Conservation (phyloP, 1,140 invertebrate species). For the Arctopsyche grandis region DNA sequence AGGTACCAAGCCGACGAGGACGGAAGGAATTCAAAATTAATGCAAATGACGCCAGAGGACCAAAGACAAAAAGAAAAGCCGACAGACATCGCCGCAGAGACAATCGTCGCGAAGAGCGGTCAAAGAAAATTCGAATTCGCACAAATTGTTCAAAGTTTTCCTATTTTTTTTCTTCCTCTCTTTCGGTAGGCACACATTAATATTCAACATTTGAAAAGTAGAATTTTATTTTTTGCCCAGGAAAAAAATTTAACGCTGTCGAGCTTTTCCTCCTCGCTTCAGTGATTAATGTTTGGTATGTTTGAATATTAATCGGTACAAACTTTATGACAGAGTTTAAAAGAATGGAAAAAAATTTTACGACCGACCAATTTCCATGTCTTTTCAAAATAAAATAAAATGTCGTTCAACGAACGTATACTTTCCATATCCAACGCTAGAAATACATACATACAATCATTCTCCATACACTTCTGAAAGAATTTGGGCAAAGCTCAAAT, state of each 20-base stretch:
- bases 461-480: no score
- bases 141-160: slow-evolving; percentile 28
- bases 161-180: not conserved
- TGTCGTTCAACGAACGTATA: no score
- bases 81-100: not conserved
- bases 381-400: no score
- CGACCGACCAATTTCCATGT: no score
- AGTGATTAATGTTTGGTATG: not conserved
- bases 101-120: slow-evolving; percentile 6
- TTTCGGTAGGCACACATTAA: slow-evolving; percentile 3
- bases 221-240: not conserved
- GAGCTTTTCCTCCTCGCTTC: not conserved
- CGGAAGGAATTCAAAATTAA: not conserved
- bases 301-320: not conserved
- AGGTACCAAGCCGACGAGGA: no score
- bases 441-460: no score
- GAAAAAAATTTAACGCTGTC: not conserved
- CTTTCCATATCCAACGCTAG: no score
- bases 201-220: slow-evolving; percentile 6
- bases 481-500: no score
- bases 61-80: not conserved
- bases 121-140: slow-evolving; percentile 23
- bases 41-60: slow-evolving; percentile 6
- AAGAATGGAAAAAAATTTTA: no score
- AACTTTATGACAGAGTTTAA: not conserved